phyloP scores from a whole-genome alignment of 1,140 invertebrate species.

The Drosophila teissieri region DNA sequence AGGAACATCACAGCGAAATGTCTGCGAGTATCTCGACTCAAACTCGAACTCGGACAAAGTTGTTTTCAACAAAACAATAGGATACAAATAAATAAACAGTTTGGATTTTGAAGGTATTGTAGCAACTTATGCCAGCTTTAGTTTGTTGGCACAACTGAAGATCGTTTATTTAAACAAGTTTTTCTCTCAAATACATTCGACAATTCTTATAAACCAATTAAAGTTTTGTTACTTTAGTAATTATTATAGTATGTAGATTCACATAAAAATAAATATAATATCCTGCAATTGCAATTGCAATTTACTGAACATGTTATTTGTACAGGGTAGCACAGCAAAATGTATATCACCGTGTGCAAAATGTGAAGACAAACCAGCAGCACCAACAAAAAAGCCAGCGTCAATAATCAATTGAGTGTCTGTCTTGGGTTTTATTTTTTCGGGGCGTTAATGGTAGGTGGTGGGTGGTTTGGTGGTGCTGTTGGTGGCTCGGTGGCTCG shows the following conservation, averaged over 20 bases:
- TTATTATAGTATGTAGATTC: no score
- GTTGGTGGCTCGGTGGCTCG: constrained; percentile 16
- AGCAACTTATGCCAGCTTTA: neutral
- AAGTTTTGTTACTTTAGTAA: no score
- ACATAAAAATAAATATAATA: no score
- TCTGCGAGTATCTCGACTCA: constrained; percentile 35
- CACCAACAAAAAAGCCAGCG: constrained; percentile 41
- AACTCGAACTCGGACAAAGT: no score
- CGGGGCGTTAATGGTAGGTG: constrained; percentile 24
- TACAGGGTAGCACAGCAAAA: constrained; percentile 52
- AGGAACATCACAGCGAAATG: constrained; percentile 55
- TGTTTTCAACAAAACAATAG: no score
- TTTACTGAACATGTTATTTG: no score
- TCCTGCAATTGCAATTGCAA: no score
- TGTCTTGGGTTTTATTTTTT: constrained; percentile 49
- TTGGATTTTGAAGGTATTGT: neutral
- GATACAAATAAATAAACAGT: neutral
- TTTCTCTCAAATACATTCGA: neutral
- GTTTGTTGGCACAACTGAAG: constrained; percentile 12
- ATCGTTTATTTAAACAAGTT: constrained; percentile 15
- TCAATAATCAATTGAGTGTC: constrained; percentile 81
- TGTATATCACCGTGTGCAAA: constrained; percentile 73
- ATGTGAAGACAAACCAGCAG: constrained; percentile 16
- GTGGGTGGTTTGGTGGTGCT: constrained; percentile 7
- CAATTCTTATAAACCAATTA: no score